Conservation (phyloP, 2,797 vertebrate species). For the Lepilemur septentrionalis region DNA sequence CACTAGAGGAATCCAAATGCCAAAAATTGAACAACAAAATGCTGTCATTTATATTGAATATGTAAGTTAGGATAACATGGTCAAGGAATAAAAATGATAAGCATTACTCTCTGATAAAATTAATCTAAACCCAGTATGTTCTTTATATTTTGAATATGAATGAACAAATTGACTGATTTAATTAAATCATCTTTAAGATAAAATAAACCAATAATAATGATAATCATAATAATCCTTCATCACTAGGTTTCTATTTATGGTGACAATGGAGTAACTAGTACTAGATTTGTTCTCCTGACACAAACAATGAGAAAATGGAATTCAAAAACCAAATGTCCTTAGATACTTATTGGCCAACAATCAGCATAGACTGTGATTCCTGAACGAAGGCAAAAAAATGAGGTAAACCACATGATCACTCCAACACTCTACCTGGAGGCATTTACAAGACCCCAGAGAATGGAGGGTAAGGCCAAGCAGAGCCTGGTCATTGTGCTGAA, state of each 20-base stretch:
- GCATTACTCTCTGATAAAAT: not conserved
- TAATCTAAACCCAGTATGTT: not conserved
- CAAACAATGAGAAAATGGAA: not conserved
- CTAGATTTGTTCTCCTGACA: not conserved
- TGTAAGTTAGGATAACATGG: not conserved
- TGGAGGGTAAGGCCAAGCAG: not conserved
- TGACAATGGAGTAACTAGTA: not conserved
- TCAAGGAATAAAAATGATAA: not conserved
- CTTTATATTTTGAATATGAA: not conserved
- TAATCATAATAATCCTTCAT: not conserved
- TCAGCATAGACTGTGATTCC: not conserved
- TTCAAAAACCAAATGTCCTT: not conserved
- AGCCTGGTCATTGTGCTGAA: not conserved
- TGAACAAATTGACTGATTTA: not conserved
- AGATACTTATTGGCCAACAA: not conserved
- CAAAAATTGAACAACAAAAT: conserved; percentile 1
- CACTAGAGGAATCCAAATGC: not conserved
- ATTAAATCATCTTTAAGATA: not conserved
- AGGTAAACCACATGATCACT: not conserved
- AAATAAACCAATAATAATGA: not conserved
- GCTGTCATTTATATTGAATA: not conserved
- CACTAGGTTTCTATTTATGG: not conserved
- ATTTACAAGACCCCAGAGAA: not conserved
- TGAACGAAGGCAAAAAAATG: not conserved
- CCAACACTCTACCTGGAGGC: not conserved